phyloP scores from a whole-genome alignment of 2,797 vertebrate species.

The Chaunax sp. region DNA sequence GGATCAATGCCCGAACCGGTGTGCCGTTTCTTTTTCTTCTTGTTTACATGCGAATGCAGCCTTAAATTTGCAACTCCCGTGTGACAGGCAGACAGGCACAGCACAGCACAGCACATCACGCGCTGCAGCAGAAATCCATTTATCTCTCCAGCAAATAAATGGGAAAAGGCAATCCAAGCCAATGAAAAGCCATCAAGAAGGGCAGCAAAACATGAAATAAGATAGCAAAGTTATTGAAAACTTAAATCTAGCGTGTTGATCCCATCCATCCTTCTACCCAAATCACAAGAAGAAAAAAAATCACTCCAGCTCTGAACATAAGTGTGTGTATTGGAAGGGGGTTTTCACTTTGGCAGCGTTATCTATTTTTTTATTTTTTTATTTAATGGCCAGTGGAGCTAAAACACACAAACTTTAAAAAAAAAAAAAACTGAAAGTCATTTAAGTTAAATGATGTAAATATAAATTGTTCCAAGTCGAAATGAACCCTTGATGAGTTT shows the following conservation, averaged over 20 bases:
- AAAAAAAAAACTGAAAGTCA: not conserved
- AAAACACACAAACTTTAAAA: not conserved
- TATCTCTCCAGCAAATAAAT: constrained; percentile 61
- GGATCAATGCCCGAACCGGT: too few species aligned
- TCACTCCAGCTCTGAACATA: not conserved
- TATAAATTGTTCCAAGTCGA: constrained; percentile 16
- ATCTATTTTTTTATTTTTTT: not conserved
- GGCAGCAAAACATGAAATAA: constrained; percentile 53
- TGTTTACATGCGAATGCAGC: not conserved
- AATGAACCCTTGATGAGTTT: constrained; percentile 20
- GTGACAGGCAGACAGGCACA: constrained; percentile 27
- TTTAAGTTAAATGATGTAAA: not conserved
- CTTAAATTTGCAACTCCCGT: constrained; percentile 40
- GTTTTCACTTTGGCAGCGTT: constrained; percentile 4
- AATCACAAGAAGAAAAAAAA: constrained; percentile 22
- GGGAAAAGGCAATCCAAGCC: constrained; percentile 49
- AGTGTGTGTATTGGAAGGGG: not conserved
- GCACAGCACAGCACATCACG: constrained; percentile 26
- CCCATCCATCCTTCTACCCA: constrained; percentile 38
- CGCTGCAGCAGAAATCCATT: constrained; percentile 66
- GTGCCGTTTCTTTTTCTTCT: constrained; percentile 1
- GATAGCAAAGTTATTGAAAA: constrained; percentile 60
- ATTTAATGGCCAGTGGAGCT: not conserved
- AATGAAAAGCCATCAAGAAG: constrained; percentile 57
- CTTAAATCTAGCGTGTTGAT: constrained; percentile 63